phyloP scores from a whole-genome alignment of 2,888 invertebrate species.

The Scaptomyza flava region DNA sequence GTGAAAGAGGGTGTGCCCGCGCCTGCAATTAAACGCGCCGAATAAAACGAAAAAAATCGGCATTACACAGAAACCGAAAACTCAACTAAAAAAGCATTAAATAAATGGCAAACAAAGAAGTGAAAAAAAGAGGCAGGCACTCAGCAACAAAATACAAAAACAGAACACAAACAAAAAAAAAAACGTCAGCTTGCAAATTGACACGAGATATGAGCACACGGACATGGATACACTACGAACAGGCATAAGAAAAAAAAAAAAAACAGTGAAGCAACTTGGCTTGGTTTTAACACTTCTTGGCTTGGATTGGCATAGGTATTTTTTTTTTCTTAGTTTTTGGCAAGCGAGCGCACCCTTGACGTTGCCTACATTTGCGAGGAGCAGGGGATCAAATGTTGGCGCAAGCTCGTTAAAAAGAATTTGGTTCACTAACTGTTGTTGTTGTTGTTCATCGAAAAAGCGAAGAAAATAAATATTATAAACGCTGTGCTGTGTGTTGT shows the following conservation, averaged over 20 bases:
- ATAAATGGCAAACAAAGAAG: slow-evolving; percentile 58
- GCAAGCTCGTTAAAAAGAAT: slow-evolving; percentile 81
- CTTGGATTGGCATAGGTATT: slow-evolving; percentile 44
- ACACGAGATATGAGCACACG: slow-evolving; percentile 77
- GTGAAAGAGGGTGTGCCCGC: slow-evolving; percentile 68
- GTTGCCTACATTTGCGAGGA: slow-evolving; percentile 15
- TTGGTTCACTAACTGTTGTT: slow-evolving; percentile 77
- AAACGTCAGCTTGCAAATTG: slow-evolving; percentile 73
- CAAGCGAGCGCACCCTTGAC: slow-evolving; percentile 38
- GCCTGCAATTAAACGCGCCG: slow-evolving; percentile 66
- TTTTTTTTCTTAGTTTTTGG: slow-evolving; percentile 24
- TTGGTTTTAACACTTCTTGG: slow-evolving; percentile 75
- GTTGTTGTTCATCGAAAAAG: slow-evolving; percentile 24
- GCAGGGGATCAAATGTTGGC: slow-evolving; percentile 75
- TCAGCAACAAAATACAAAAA: neutral
- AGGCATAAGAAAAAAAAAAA: slow-evolving; percentile 10
- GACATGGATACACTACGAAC: slow-evolving; percentile 56
- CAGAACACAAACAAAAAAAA: slow-evolving; percentile 22
- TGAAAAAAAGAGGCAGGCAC: slow-evolving; percentile 23
- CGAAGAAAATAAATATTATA: slow-evolving; percentile 8
- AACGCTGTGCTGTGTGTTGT: slow-evolving; percentile 42
- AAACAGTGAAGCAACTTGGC: slow-evolving; percentile 64
- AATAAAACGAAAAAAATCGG: slow-evolving; percentile 39
- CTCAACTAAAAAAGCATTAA: slow-evolving; percentile 70
- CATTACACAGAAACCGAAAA: slow-evolving; percentile 49